Conservation (phyloP, 2,113 vertebrate genomes). For the Xiphias gladius region DNA sequence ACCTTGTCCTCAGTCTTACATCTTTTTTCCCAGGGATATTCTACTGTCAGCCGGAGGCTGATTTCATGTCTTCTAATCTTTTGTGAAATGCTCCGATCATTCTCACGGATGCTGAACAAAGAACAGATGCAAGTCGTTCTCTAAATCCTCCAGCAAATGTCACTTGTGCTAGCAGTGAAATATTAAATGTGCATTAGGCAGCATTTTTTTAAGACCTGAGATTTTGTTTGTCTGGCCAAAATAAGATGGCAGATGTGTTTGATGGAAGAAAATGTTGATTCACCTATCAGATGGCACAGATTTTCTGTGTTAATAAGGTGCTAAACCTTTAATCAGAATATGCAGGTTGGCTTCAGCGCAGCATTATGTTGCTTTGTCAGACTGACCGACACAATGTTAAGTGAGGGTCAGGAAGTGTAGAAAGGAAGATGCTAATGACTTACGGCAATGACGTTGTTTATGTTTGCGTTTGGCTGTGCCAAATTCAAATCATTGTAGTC, state of each 20-base stretch:
- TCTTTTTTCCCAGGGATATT: conserved; percentile 38
- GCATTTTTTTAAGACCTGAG: neutral
- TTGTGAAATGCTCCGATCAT: conserved; percentile 35
- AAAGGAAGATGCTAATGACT: conserved; percentile 2
- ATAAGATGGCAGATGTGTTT: neutral
- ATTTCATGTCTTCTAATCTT: conserved; percentile 55
- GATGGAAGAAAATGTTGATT: conserved; percentile 9
- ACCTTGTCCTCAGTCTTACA: conserved; percentile 42
- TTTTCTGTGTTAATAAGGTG: conserved; percentile 18
- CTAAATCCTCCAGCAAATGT: neutral
- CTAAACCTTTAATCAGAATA: conserved; percentile 46
- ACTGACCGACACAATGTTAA: conserved; percentile 4
- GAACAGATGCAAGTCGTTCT: conserved; percentile 48
- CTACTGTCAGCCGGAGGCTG: neutral
- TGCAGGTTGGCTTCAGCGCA: conserved; percentile 23
- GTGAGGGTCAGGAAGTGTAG: neutral
- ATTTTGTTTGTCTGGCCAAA: neutral
- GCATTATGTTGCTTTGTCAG: conserved; percentile 21
- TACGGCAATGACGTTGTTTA: neutral
- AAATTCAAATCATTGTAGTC: neutral
- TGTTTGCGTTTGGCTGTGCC: neutral
- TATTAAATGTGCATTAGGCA: neutral
- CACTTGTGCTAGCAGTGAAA: neutral
- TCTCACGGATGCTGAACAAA: conserved; percentile 52
- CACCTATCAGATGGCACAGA: conserved; percentile 11